Conservation (phyloP, 2,888 invertebrate genomes). For the Trichacis sp. region DNA sequence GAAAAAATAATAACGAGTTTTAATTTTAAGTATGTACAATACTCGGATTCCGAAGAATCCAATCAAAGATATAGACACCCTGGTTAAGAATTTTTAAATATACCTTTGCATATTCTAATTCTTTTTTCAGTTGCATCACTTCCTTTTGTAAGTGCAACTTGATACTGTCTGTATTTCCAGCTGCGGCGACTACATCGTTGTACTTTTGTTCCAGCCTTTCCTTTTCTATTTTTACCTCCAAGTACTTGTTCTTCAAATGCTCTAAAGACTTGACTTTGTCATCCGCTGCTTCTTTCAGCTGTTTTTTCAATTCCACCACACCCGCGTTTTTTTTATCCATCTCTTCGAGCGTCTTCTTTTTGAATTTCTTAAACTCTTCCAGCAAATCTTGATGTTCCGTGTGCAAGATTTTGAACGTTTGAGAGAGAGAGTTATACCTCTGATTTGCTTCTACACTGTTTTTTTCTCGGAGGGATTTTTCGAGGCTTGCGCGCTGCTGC, state of each 20-base stretch:
- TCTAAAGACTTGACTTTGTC: constrained; percentile 57
- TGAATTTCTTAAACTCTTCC: constrained; percentile 59
- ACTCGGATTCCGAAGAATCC: background rate
- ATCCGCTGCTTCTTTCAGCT: constrained; percentile 51
- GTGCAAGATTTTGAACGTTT: constrained; percentile 58
- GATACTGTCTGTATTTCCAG: constrained; percentile 47
- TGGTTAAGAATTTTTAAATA: no score
- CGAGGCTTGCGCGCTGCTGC: constrained; percentile 60
- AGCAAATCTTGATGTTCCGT: constrained; percentile 60
- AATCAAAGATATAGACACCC: no score
- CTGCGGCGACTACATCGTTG: constrained; percentile 49
- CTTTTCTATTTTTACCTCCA: constrained; percentile 56
- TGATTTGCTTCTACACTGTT: constrained; percentile 61
- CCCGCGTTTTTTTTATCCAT: constrained; percentile 50
- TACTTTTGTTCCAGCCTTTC: constrained; percentile 55
- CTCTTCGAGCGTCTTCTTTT: constrained; percentile 55
- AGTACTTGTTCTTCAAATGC: constrained; percentile 57
- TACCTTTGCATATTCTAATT: constrained; percentile 57
- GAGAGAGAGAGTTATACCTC: constrained; percentile 62
- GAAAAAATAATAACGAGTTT: no score
- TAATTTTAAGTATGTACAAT: no score
- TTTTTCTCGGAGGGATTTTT: constrained; percentile 61
- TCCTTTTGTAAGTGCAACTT: constrained; percentile 59
- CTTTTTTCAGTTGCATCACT: constrained; percentile 57
- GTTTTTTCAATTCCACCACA: constrained; percentile 52